Evolutionary conservation across 2,797 vertebrate species (phyloP).

Genomic region (Sternotherus odoratus): DNA sequence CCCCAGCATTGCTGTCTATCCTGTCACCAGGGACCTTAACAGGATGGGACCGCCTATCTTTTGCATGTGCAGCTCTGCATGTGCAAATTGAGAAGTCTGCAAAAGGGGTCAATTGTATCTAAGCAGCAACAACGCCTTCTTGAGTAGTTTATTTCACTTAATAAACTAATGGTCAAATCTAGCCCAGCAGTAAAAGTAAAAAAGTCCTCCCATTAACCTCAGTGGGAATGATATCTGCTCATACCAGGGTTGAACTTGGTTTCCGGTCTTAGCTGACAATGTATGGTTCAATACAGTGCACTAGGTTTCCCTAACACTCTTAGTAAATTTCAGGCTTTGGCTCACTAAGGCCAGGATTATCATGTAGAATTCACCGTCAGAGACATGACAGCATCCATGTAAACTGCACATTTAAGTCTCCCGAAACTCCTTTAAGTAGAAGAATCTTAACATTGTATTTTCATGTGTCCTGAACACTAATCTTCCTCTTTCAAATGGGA

Average conservation of each 20-base stretch:
- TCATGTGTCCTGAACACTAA: not conserved
- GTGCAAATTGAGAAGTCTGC: conserved; percentile 6
- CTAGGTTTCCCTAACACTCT: conserved; percentile 50
- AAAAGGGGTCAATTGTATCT: not conserved
- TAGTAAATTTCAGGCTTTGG: conserved; percentile 63
- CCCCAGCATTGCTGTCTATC: not conserved
- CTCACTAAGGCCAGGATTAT: conserved; percentile 59
- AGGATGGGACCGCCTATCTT: not conserved
- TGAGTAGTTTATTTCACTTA: not conserved
- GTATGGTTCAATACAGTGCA: conserved; percentile 40
- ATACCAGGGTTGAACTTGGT: conserved; percentile 38
- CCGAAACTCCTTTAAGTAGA: conserved; percentile 29
- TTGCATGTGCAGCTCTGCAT: not conserved
- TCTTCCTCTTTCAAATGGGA: conserved; percentile 36
- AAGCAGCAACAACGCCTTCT: not conserved
- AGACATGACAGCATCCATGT: conserved; percentile 46
- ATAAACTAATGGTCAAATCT: not conserved
- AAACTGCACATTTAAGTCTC: conserved; percentile 46
- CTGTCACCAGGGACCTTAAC: not conserved
- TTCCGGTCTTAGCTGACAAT: conserved; percentile 31
- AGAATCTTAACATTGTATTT: conserved; percentile 34
- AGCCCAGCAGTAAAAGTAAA: not conserved
- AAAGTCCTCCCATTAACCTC: conserved; percentile 20
- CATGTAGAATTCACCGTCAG: conserved; percentile 56
- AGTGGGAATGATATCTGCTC: conserved; percentile 31